These are phyloP conservation scores for Python bivittatus DNA, from an alignment of 2,113 vertebrate genomes.

Conservation along the genomic window DNA sequence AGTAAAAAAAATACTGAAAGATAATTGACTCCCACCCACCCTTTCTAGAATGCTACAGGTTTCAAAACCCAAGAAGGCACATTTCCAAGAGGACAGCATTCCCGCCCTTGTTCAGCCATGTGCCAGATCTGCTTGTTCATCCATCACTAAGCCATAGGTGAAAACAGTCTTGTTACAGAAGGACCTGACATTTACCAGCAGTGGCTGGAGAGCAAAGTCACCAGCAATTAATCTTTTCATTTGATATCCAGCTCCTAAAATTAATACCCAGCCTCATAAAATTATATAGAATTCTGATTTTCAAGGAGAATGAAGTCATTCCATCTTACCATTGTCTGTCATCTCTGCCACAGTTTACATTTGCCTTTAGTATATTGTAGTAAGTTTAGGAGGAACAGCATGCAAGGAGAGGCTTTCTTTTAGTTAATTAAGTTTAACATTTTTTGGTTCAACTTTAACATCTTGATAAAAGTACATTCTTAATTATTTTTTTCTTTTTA, in stretches of 20 bases:
- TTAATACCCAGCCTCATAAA: neutral
- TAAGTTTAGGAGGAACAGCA: neutral
- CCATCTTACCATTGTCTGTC: neutral
- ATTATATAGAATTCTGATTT: neutral
- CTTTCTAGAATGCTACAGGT: too few species aligned
- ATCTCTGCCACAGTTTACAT: constrained; percentile 4
- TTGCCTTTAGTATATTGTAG: constrained; percentile 14
- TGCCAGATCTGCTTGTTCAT: neutral
- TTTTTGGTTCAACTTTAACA: neutral
- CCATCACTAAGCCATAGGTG: too few species aligned
- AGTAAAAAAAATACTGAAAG: neutral
- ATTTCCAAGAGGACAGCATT: neutral
- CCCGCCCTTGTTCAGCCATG: neutral
- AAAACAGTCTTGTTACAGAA: neutral
- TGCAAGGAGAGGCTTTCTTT: neutral
- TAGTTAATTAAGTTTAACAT: neutral
- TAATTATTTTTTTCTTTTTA: constrained; percentile 25
- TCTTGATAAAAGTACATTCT: neutral
- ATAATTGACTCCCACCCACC: neutral
- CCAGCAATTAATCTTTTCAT: neutral
- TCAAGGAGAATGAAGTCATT: constrained; percentile 9
- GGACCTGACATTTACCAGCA: neutral
- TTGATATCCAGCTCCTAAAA: neutral
- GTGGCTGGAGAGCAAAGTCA: neutral
- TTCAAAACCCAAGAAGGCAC: neutral